Base-by-base conservation (phyloP, 2,113 vertebrate species). In the Anarrhichthys ocellatus region DNA sequence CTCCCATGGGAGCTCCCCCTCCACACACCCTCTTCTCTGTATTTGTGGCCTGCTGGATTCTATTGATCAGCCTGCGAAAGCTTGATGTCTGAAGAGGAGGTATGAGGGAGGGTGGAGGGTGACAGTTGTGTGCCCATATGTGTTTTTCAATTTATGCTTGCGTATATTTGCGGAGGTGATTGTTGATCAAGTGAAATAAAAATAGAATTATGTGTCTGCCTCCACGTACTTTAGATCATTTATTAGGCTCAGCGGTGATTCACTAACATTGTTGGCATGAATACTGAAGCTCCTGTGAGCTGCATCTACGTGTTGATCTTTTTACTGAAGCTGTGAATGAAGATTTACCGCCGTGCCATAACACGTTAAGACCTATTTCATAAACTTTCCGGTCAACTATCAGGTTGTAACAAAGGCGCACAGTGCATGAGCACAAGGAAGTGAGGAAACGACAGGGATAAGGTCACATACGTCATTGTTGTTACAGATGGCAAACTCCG, bases 61-160 rank as follows among this genome's bases (percentile, higher is more conserved):
- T 93, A 93, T 95, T 92, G 92, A 94, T 94, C 92, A 91, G 88
- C 77, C 85, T 78, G 61, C 90, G 89, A 93, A 91, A 92, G 90
- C 92, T 92, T 88, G 88, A 91, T 78, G 80, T 85, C 87, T 92
- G 64, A 70, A 91, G 82, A 83, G 82, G 75, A 81, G 40, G 52
- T 3, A 15, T 27, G 67, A 36, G 77, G 76, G 64, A 81, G 40
- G 52, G 2, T 13, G n/a, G 67, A 36, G 77, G 76, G 64, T 76
- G 76, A 46, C 54, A 70, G 80, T 80, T 82, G 59, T 73, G 69
- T 32, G 42, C 36, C 71, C 66, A 73, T 73, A 56, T 82, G 44
- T 79, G 58, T 83, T 77, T 83, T 73, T 76, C 58, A 46, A 34
- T 78, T 34, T 64, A 17, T 73, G 63, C 22, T 18, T 65, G 81